Evolutionary conservation across 1,140 invertebrate species (phyloP).

Genomic region (Gryon sp.): DNA sequence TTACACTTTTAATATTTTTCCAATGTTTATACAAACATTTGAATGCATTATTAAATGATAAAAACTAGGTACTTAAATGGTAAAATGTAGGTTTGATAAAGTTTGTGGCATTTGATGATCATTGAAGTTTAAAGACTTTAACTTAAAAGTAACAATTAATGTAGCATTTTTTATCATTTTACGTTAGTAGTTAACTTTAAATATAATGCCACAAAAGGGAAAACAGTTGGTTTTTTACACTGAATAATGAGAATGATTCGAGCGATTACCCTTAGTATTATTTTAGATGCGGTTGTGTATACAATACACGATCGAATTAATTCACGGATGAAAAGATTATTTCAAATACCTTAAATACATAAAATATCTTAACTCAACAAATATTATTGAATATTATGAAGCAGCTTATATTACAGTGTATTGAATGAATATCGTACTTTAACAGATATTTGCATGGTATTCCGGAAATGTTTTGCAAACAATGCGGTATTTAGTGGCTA

Average conservation of each 20-base stretch:
- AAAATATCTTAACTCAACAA: slow-evolving; percentile 54
- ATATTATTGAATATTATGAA: slow-evolving; percentile 60
- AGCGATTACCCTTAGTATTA: slow-evolving; percentile 28
- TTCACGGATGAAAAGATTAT: slow-evolving; percentile 52
- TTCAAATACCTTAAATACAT: slow-evolving; percentile 46
- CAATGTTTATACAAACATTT: no score
- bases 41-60: no score
- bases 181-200: no score
- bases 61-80: no score
- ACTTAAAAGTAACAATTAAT: no score
- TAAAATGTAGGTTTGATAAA: no score
- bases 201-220: slow-evolving; percentile 17
- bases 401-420: slow-evolving; percentile 44
- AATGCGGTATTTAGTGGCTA: slow-evolving; percentile 35
- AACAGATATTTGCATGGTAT: slow-evolving; percentile 50
- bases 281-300: slow-evolving; percentile 33
- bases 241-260: slow-evolving; percentile 7
- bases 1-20: no score
- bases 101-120: no score
- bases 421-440: slow-evolving; percentile 51
- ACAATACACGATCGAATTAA: slow-evolving; percentile 46
- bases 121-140: no score
- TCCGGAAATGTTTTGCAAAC: slow-evolving; percentile 54
- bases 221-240: no score
- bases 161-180: no score